Conservation (phyloP, 2,888 invertebrate species). For the Drosophila ochracea region DNA sequence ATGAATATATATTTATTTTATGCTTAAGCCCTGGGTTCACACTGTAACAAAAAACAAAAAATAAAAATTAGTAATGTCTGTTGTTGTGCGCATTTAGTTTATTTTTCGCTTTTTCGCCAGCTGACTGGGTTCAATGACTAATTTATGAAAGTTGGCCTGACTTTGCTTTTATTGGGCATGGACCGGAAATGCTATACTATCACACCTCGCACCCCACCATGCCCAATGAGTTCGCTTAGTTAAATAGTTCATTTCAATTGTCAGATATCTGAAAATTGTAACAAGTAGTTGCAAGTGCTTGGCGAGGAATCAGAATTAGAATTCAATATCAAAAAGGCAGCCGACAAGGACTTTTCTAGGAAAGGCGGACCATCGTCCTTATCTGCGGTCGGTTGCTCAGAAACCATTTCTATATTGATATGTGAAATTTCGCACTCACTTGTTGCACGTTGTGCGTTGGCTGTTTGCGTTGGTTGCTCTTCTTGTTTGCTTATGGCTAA, state of each 20-base stretch:
- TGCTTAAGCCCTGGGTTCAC: slow-evolving; percentile 64
- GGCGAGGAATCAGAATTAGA: neutral
- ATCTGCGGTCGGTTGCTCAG: slow-evolving; percentile 44
- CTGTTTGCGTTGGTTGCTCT: slow-evolving; percentile 3
- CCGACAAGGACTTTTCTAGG: slow-evolving; percentile 51
- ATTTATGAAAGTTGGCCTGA: slow-evolving; percentile 74
- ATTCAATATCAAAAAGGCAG: slow-evolving; percentile 15
- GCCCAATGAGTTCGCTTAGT: slow-evolving; percentile 19
- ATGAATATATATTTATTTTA: slow-evolving; percentile 69
- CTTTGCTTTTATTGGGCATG: slow-evolving; percentile 51
- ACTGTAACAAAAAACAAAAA: slow-evolving; percentile 55
- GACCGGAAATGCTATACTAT: slow-evolving; percentile 35
- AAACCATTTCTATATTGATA: slow-evolving; percentile 51
- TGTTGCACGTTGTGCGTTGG: slow-evolving; percentile 38
- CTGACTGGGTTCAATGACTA: slow-evolving; percentile 74
- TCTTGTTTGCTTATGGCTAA: slow-evolving; percentile 39
- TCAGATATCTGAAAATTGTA: slow-evolving; percentile 23
- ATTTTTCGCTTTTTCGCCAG: slow-evolving; percentile 39
- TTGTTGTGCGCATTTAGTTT: slow-evolving; percentile 62
- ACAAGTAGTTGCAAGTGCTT: slow-evolving; percentile 27
- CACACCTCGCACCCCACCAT: neutral
- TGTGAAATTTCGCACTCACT: slow-evolving; percentile 67
- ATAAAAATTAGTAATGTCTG: slow-evolving; percentile 57
- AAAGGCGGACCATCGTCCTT: slow-evolving; percentile 27
- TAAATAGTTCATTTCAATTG: slow-evolving; percentile 34